Base-by-base conservation (phyloP, 2,888 invertebrate species). In the Acleris holmiana region DNA sequence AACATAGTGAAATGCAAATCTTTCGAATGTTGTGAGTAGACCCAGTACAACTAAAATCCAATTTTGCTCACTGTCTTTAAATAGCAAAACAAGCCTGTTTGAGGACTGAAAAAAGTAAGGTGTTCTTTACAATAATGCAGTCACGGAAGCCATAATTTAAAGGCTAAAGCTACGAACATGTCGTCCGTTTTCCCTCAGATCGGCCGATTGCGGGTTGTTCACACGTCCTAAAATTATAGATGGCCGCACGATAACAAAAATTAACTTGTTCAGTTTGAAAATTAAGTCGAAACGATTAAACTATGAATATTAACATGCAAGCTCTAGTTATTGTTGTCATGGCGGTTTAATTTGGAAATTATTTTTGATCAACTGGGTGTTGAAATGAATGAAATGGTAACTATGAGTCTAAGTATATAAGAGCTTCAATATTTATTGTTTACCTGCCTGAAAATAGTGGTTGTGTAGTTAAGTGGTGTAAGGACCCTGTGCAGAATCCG, bases 191-290 rank as follows among this genome's bases (percentile, higher is more conserved):
- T 71, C 67, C 61, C 65, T 61, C 47, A 57, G 59, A 61, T 65
- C 62, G 67, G 64, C 60, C 61, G 67, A 67, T 66, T 61, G 29
- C 62, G 72, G 65, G 76, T 69, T 83, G 82, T 83, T 83, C 83
- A 83, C 83, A 84, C 83, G 79, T 84, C 74, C 76, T 73, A 73
- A 75, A 80, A 79, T 75, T 71, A 74, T 66, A 76, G 82, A 83
- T 77, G 67, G 76, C 64, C 3, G 23, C 10, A 6, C 61, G 83
- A 83, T 82, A 80, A 73, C 53, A 59, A 61, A 72, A 73, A 71
- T 72, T 69, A 69, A 63, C 67, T 66, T 71, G 60, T 65, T 35
- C 60, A 48, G 73, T 70, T 69, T 67, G 63, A 56, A 75, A 73
- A 74, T 69, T 72, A 66, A 72, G 72, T 76, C 73, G 73, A 73